phyloP scores from a whole-genome alignment of 2,888 invertebrate species.

The Apoda limacodes region DNA sequence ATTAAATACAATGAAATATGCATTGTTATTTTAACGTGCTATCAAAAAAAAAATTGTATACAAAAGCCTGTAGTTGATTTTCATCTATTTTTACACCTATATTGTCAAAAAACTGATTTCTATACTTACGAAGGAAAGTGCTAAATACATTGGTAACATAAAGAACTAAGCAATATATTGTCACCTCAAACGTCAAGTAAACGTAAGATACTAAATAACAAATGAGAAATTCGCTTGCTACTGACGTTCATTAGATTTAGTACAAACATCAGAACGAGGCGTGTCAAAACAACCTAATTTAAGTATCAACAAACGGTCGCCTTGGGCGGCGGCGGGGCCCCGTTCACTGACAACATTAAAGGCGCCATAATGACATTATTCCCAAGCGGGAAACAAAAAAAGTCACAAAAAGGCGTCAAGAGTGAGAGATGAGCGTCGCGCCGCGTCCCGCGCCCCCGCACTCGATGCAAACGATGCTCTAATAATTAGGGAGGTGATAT shows the following conservation, averaged over 20 bases:
- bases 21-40: too few species aligned
- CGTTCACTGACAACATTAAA: slow-evolving; percentile 66
- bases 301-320: slow-evolving; percentile 70
- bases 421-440: slow-evolving; percentile 39
- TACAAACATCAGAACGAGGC: slow-evolving; percentile 66
- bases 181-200: too few species aligned
- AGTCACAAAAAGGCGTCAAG: slow-evolving; percentile 57
- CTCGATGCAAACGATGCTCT: slow-evolving; percentile 37
- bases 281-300: slow-evolving; percentile 70
- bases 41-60: too few species aligned
- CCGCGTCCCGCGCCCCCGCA: slow-evolving; percentile 27
- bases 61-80: too few species aligned
- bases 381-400: slow-evolving; percentile 62
- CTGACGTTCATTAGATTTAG: slow-evolving; percentile 67
- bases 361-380: slow-evolving; percentile 70
- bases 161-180: too few species aligned
- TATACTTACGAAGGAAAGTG: too few species aligned
- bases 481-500: slow-evolving; percentile 50
- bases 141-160: too few species aligned
- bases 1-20: slow-evolving; percentile 32
- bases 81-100: too few species aligned
- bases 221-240: slow-evolving; percentile 46
- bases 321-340: slow-evolving; percentile 59
- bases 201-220: slow-evolving; percentile 49
- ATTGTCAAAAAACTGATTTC: too few species aligned